A percentile compares a stretch with the other conserved stretches of the same genome.
phyloP scores from a whole-genome alignment of 2,888 invertebrate species.

The Drosophila infuscata region DNA sequence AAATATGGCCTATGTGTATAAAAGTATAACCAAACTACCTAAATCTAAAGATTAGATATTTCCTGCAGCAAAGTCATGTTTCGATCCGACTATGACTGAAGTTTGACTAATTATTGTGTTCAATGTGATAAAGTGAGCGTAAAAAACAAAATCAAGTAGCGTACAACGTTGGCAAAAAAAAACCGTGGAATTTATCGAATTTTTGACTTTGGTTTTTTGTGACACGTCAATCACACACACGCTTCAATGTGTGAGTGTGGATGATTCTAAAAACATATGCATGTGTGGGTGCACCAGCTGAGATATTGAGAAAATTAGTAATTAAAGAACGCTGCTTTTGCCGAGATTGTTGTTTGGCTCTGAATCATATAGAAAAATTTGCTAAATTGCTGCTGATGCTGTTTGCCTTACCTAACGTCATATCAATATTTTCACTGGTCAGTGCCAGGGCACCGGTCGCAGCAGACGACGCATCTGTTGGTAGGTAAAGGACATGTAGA shows the following conservation, averaged over 20 bases:
- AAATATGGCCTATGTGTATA: too few relatives aligned
- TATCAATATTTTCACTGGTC: conserved; percentile 92
- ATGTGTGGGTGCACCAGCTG: conserved; percentile 42
- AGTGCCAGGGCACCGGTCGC: conserved; percentile 90
- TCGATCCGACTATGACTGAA: background rate
- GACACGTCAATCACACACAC: conserved; percentile 60
- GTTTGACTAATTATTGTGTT: background rate
- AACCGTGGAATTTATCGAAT: conserved; percentile 40
- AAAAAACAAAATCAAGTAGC: background rate
- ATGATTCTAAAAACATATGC: background rate
- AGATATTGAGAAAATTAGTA: conserved; percentile 11
- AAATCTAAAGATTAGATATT: background rate
- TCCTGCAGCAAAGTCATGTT: background rate
- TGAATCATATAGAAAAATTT: background rate
- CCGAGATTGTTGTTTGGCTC: background rate
- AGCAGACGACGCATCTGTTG: conserved; percentile 87
- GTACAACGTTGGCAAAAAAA: conserved; percentile 46
- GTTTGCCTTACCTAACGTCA: conserved; percentile 90
- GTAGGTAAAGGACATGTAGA: conserved; percentile 88
- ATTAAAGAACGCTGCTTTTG: conserved; percentile 25
- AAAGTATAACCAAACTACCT: too few relatives aligned
- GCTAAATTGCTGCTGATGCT: background rate
- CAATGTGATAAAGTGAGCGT: background rate
- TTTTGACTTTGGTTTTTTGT: conserved; percentile 35
- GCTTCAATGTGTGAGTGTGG: background rate